phyloP scores from a whole-genome alignment of 2,797 vertebrate species.

The Staurois parvus region DNA sequence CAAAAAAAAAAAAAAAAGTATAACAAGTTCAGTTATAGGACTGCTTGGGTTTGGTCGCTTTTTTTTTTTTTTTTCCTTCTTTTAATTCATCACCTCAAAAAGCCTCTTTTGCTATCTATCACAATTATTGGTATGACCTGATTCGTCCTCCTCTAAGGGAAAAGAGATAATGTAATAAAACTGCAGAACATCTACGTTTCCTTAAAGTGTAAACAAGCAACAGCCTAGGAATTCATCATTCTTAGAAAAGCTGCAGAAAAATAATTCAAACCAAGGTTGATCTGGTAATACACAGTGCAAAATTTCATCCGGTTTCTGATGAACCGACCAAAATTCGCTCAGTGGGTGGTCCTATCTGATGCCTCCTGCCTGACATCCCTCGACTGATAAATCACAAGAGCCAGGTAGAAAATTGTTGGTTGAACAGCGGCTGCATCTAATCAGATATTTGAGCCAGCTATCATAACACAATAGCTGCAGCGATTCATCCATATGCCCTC shows the following conservation, averaged over 20 bases:
- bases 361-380: too few relatives aligned
- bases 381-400: too few relatives aligned
- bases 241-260: background rate
- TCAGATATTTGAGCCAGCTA: too few relatives aligned
- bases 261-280: too few relatives aligned
- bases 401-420: too few relatives aligned
- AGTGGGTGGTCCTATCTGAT: too few relatives aligned
- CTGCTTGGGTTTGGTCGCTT: slow-evolving; percentile 17
- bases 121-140: slow-evolving; percentile 40
- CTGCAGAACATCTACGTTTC: background rate
- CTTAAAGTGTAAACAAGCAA: background rate
- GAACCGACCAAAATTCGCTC: too few relatives aligned
- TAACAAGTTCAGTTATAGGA: slow-evolving; percentile 46
- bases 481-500: too few relatives aligned
- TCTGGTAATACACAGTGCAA: too few relatives aligned
- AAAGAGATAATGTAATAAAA: background rate
- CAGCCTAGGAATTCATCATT: background rate
- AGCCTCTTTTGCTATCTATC: slow-evolving; percentile 17
- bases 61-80: background rate
- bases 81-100: slow-evolving; percentile 47
- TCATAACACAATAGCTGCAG: too few relatives aligned
- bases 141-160: slow-evolving; percentile 11
- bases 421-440: too few relatives aligned
- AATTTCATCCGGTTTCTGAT: too few relatives aligned
- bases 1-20: slow-evolving; percentile 1